A percentile compares a stretch with the other conserved stretches of the same genome.
Evolutionary conservation across 2,888 invertebrate genomes (phyloP).

Genomic region (Hyalella azteca): DNA sequence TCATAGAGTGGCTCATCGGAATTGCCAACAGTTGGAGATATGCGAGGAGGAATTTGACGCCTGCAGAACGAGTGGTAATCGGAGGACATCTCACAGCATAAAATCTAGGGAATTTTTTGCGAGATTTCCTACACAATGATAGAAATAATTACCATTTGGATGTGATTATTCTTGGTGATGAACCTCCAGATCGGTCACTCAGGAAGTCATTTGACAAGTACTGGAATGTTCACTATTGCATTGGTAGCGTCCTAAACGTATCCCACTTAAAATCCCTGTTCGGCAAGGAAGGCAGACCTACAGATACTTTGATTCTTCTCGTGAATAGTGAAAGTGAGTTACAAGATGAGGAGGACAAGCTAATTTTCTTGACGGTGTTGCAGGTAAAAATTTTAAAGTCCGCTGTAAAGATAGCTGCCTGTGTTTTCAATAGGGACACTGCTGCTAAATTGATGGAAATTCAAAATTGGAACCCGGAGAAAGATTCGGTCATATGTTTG

Average conservation of each 20-base stretch:
- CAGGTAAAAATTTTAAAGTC: not conserved
- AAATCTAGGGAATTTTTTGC: not conserved
- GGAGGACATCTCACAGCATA: not conserved
- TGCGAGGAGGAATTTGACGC: conserved; percentile 20
- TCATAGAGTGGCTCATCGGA: not conserved
- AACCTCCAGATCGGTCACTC: not conserved
- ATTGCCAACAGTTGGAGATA: not conserved
- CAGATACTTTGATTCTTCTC: conserved; percentile 1
- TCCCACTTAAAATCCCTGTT: not conserved
- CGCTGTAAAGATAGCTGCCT: not conserved
- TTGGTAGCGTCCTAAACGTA: not conserved
- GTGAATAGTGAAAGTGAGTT: not conserved
- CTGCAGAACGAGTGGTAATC: not conserved
- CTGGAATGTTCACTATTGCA: conserved; percentile 27
- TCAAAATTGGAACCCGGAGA: not conserved
- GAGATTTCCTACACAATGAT: not conserved
- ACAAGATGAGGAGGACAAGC: not conserved
- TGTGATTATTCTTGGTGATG: not conserved
- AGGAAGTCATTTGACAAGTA: not conserved
- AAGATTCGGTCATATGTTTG: not conserved
- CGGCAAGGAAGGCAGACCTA: not conserved
- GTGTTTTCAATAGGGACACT: not conserved
- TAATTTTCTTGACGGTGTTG: not conserved
- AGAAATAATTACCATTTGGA: conserved; percentile 29
- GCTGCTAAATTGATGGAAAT: not conserved